A percentile compares a stretch with the other conserved stretches of the same genome.
Conservation (phyloP, 2,797 vertebrate species). For the Pseudochromis fuscus region DNA sequence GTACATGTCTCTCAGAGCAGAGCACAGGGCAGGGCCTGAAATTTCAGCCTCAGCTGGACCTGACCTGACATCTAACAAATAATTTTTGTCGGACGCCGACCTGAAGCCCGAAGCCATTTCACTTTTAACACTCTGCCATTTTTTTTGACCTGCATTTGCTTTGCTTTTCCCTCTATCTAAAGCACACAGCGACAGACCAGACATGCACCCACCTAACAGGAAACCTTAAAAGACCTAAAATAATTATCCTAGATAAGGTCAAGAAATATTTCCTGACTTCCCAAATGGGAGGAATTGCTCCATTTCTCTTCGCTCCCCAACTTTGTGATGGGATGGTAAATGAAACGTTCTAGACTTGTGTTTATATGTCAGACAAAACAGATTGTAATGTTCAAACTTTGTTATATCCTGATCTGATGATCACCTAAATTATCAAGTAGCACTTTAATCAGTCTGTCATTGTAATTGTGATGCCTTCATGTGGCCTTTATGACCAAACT, state of each 20-base stretch:
- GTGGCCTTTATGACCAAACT: neutral
- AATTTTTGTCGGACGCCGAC: conserved; percentile 9
- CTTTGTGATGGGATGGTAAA: no score
- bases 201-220: no score
- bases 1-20: neutral
- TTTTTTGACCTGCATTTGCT: neutral
- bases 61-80: conserved; percentile 5
- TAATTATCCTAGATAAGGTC: no score
- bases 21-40: neutral
- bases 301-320: no score
- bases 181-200: neutral
- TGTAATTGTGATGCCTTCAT: neutral
- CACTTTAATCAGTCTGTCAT: neutral
- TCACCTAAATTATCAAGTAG: neutral
- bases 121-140: neutral
- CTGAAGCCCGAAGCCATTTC: neutral
- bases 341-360: no score
- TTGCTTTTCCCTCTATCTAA: neutral
- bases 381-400: neutral
- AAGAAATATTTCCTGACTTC: neutral
- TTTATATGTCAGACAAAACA: no score
- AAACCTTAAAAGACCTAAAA: no score
- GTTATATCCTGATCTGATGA: neutral
- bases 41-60: neutral
- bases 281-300: neutral